Percentiles rank a stretch among this genome's conserved stretches.
These are phyloP conservation scores for Eurois occulta DNA, from an alignment of 2,888 invertebrate genomes.

Conservation along the genomic window DNA sequence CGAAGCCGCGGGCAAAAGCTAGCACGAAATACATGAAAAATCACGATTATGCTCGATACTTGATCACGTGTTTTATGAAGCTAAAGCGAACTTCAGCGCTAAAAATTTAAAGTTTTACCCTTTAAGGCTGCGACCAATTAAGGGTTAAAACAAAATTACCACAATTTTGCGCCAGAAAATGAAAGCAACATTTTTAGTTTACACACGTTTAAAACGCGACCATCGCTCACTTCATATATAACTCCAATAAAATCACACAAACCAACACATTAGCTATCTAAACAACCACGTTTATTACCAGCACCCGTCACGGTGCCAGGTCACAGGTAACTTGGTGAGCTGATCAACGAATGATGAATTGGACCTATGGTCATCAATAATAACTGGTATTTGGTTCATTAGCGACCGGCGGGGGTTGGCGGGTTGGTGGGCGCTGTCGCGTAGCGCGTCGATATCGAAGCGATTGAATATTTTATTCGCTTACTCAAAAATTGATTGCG, in stretches of 20 bases:
- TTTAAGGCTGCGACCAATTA: no score
- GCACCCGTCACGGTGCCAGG: slow-evolving; percentile 5
- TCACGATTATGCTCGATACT: no score
- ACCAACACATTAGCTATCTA: slow-evolving; percentile 6
- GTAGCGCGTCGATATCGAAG: slow-evolving; percentile 56
- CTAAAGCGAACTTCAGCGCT: no score
- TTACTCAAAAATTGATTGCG: slow-evolving; percentile 42
- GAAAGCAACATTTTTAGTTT: not conserved
- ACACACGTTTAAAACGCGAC: not conserved
- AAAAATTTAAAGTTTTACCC: no score
- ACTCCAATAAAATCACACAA: slow-evolving; percentile 1
- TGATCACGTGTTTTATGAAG: no score
- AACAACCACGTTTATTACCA: slow-evolving; percentile 28
- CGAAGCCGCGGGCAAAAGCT: no score
- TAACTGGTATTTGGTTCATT: slow-evolving; percentile 61
- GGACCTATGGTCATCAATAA: slow-evolving; percentile 55
- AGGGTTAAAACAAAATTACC: not conserved
- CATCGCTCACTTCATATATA: not conserved
- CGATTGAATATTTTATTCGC: slow-evolving; percentile 49
- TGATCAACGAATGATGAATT: slow-evolving; percentile 58
- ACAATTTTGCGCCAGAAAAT: not conserved
- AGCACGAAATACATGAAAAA: no score
- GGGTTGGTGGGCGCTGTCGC: not conserved
- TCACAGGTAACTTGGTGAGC: slow-evolving; percentile 31
- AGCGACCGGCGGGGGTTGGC: slow-evolving; percentile 27